phyloP scores from a whole-genome alignment of 2,113 vertebrate genomes.

The Dinomys branickii region DNA sequence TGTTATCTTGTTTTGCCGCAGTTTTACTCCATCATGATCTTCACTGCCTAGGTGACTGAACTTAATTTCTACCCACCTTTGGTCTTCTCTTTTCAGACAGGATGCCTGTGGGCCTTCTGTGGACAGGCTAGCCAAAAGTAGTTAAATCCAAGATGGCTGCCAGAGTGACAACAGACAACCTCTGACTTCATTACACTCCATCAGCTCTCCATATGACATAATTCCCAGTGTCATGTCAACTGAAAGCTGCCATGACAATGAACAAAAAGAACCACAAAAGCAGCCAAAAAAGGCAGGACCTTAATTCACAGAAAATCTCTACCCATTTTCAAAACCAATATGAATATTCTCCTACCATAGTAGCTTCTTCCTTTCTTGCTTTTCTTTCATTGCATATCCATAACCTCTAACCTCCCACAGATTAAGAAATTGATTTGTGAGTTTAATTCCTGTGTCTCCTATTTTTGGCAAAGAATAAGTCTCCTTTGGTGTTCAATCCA shows the following conservation, averaged over 20 bases:
- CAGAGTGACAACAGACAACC: background rate
- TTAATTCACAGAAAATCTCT: background rate
- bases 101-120: background rate
- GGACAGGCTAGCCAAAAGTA: background rate
- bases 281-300: background rate
- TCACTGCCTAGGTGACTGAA: background rate
- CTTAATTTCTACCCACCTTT: background rate
- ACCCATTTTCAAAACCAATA: background rate
- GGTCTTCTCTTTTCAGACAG: background rate
- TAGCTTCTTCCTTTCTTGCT: background rate
- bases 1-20: background rate
- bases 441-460: background rate
- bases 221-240: background rate
- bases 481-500: background rate
- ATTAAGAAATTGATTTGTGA: background rate
- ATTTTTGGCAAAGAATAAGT: background rate
- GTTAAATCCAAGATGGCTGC: background rate
- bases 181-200: background rate
- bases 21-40: background rate
- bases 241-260: background rate
- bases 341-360: too few relatives aligned
- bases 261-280: background rate
- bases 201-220: background rate
- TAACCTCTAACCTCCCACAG: background rate
- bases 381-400: background rate